These are phyloP conservation scores for Orthonevra nobilis DNA, from an alignment of 2,888 invertebrate genomes.

Conservation along the genomic window DNA sequence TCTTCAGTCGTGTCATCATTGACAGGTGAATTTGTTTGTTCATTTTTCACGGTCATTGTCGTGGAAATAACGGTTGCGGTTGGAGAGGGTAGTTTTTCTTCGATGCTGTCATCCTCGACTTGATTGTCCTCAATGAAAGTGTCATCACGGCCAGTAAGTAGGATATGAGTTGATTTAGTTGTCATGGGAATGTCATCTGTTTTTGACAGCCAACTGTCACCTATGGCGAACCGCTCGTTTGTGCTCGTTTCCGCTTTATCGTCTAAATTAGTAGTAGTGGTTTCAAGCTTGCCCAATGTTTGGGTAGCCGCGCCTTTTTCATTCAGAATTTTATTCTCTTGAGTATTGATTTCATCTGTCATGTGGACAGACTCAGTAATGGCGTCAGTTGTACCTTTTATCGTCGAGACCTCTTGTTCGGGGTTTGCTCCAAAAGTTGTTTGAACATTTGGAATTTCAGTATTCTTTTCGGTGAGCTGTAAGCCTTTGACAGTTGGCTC, in stretches of 20 bases:
- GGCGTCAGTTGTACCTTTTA: slow-evolving; percentile 69
- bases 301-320: slow-evolving; percentile 41
- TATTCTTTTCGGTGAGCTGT: slow-evolving; percentile 16
- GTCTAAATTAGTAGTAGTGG: slow-evolving; percentile 13
- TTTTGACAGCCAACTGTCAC: slow-evolving; percentile 5
- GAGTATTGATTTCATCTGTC: slow-evolving; percentile 58
- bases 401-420: slow-evolving; percentile 63
- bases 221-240: neutral
- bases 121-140: slow-evolving; percentile 70
- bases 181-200: slow-evolving; percentile 16
- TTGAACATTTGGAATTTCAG: slow-evolving; percentile 34
- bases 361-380: slow-evolving; percentile 52
- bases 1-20: slow-evolving; percentile 36
- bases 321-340: neutral
- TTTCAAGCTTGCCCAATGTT: slow-evolving; percentile 5
- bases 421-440: slow-evolving; percentile 43
- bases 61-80: slow-evolving; percentile 67
- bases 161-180: neutral
- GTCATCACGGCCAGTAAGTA: slow-evolving; percentile 8
- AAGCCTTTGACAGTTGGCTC: slow-evolving; percentile 54
- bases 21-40: slow-evolving; percentile 38
- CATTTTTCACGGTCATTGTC: slow-evolving; percentile 33
- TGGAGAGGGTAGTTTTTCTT: slow-evolving; percentile 12
- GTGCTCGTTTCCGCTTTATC: neutral
- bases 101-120: slow-evolving; percentile 64